Evolutionary conservation across 2,113 vertebrate species (phyloP).

Genomic region (Oreochromis aureus): DNA sequence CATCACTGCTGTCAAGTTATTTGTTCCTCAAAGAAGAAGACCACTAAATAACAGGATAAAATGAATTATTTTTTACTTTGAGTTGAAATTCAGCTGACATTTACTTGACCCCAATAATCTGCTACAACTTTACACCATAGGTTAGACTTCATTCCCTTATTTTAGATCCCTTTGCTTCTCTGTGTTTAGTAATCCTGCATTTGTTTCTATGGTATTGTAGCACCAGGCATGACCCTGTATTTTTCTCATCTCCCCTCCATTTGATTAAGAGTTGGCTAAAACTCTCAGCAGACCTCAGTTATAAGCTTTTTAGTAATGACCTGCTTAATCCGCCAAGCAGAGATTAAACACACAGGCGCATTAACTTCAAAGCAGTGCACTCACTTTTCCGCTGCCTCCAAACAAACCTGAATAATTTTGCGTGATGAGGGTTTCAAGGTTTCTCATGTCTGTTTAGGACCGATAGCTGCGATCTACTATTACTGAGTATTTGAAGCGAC

Average conservation of each 20-base stretch:
- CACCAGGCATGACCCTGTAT: background rate
- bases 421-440: background rate
- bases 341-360: constrained; percentile 59
- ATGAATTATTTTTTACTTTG: background rate
- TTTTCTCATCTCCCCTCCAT: constrained; percentile 18
- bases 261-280: constrained; percentile 61
- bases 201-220: background rate
- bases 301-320: constrained; percentile 71
- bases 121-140: background rate
- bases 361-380: constrained; percentile 67
- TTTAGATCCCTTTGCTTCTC: background rate
- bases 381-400: constrained; percentile 22
- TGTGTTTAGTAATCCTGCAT: background rate
- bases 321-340: constrained; percentile 57
- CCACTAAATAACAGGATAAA: background rate
- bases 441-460: background rate
- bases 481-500: background rate
- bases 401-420: constrained; percentile 33
- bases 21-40: background rate
- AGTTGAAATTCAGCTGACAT: background rate
- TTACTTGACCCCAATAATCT: background rate
- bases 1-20: background rate
- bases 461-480: background rate
- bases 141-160: background rate
- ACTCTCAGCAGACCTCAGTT: constrained; percentile 51